Evolutionary conservation across 2,888 invertebrate species (phyloP), one percentile per base, ranked within the genome.

Genomic region (Icerya purchasi): DNA sequence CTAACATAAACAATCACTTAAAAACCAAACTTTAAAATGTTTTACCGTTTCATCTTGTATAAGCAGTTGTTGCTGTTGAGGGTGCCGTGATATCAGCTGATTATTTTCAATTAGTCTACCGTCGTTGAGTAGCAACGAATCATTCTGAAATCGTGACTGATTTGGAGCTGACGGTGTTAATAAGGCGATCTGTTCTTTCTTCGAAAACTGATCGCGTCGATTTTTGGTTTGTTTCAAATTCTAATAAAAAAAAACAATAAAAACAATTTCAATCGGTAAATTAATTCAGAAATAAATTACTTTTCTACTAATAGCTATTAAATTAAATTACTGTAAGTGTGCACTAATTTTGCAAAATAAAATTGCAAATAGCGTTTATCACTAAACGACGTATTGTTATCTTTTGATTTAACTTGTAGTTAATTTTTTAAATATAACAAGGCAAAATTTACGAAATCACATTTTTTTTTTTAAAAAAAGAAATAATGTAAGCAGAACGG

Each of bases 161-260:
- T 50, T 50, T 58, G 23, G 21, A 10, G 54, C 19, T 78, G 78
- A 63, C 23, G 83, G 81, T 50, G 83, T 72, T 64, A 78, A 76
- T 52, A 78, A 76, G 2, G 80, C 75, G 59, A 77, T 76, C 25
- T 81, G 82, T 70, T 82, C 82, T 14, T 14, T 36, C 36, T 36
- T 36, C n/a, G 80, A 78, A 71, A 88, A 93, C 69, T 94, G 92
- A 71, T 97, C 96, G 65, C 94, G 77, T 66, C 97, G 79, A 65
- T 77, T 83, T 70, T 93, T 92, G 72, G 97, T 96, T 68, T 93
- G 88, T 71, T 92, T 92, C 70, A 98, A 76, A 75, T 94, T 98
- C 80, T 64, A 55, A 57, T 23, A 58, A 50, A 58, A 54, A 56
- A 57, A 50, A 56, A 20, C 25, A 59, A 54, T 25, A 50, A 10